Percentiles rank a stretch among this genome's conserved stretches.
Evolutionary conservation across 2,888 invertebrate species (phyloP).

Genomic region (Ferrisia virgata): DNA sequence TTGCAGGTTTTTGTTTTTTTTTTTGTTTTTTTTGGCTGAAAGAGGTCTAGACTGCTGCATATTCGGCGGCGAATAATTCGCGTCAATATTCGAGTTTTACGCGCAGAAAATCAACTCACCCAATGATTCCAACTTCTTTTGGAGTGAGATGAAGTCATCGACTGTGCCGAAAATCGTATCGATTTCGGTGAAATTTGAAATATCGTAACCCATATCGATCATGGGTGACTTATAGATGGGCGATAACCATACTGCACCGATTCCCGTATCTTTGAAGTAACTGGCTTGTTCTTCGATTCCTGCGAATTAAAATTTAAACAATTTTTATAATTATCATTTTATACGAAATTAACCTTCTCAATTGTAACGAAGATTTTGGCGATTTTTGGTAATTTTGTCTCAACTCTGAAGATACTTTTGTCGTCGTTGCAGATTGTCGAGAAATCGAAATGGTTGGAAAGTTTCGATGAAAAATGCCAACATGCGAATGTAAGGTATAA

Average conservation of each 20-base stretch:
- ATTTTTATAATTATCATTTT: too few species aligned
- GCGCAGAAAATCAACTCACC: neutral
- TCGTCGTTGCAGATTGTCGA: too few species aligned
- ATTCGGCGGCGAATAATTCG: too few species aligned
- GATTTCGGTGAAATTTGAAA: constrained; percentile 60
- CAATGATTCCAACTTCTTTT: constrained; percentile 52
- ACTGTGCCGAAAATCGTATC: constrained; percentile 61
- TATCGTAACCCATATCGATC: constrained; percentile 66
- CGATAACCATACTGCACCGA: constrained; percentile 67
- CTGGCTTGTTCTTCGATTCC: constrained; percentile 55
- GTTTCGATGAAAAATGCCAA: too few species aligned
- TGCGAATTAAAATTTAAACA: too few species aligned
- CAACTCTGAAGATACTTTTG: too few species aligned
- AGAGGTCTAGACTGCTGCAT: too few species aligned
- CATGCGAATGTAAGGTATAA: too few species aligned
- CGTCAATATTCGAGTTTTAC: neutral
- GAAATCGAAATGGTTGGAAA: too few species aligned
- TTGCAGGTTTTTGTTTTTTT: neutral
- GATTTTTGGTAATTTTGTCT: too few species aligned
- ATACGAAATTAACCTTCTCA: too few species aligned
- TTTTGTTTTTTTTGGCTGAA: neutral
- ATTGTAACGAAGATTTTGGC: too few species aligned
- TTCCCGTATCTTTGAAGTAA: constrained; percentile 61
- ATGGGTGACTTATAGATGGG: constrained; percentile 69
- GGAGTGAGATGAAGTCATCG: constrained; percentile 58